Evolutionary conservation across 2,888 invertebrate species (phyloP), one percentile per base, ranked within the genome.

Genomic region (Sinelater perroti): DNA sequence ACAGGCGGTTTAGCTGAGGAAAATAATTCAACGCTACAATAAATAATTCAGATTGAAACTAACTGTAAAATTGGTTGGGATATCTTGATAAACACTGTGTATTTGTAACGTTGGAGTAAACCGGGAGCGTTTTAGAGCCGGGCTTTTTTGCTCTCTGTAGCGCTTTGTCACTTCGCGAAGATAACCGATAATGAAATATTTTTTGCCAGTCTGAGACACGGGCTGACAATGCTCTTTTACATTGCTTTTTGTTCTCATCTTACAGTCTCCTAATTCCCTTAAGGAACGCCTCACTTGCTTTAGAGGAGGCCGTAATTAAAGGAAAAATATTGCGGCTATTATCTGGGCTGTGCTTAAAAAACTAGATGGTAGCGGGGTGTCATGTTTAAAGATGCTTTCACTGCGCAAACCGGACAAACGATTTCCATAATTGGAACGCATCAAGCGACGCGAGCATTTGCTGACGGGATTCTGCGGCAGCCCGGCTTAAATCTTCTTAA

Each of bases 401-500:
- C 17, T 42, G 28, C 30, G 1, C 4, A 10, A 20, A 7, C 14
- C 18, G 30, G 10, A 10, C 26, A 38, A 38, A 26, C 31, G 51
- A 51, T 51, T 42, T 31, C 16, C 51, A 42, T 51, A 51, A 51
- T 51, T 51, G 51, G 51, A 50, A 40, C 16, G 30, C 26, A 26
- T 26, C 38, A 13, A n/a, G 13, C 18, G n/a, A 17, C 14, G 36
- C 28, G 20, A 21, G 13, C 14, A n/a, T 24, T 5, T 24, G 13
- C 10, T 8, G 17, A 17, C 38, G 28, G 17, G 16, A 30, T 38
- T 53, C 35, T 44, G 20, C 35, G 14, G 44, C 18, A 44, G 24
- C 18, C 50, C 18, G 13, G 10, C 20, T 42, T 52, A 52, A 64
- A 66, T 64, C 66, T 60, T 56, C 55, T 54, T 66, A 66, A 66